phyloP scores from a whole-genome alignment of 2,113 vertebrate genomes.

The Indicator indicator region DNA sequence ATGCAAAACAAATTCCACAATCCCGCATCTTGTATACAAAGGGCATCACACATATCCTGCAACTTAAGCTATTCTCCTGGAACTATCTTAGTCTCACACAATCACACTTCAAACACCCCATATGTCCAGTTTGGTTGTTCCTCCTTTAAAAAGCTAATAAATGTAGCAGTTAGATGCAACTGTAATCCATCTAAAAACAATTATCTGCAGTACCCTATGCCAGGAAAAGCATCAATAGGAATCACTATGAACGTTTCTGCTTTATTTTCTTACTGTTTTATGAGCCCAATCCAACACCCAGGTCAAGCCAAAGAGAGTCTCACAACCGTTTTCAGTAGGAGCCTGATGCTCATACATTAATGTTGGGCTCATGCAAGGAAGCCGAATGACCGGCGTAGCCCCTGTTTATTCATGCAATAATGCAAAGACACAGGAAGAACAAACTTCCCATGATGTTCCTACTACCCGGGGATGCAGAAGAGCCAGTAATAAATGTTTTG shows the following conservation, averaged over 20 bases:
- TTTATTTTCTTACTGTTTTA: slow-evolving; percentile 35
- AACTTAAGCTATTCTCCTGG: slow-evolving; percentile 62
- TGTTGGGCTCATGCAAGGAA: background rate
- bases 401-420: background rate
- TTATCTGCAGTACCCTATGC: slow-evolving; percentile 31
- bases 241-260: slow-evolving; percentile 13
- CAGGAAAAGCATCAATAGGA: slow-evolving; percentile 40
- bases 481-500: background rate
- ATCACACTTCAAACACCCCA: slow-evolving; percentile 73
- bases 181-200: slow-evolving; percentile 54
- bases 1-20: slow-evolving; percentile 56
- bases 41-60: slow-evolving; percentile 61
- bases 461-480: background rate
- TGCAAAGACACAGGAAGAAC: slow-evolving; percentile 8
- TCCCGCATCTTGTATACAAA: slow-evolving; percentile 56
- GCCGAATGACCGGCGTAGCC: background rate
- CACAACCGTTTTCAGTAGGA: background rate
- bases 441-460: background rate
- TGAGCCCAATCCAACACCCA: slow-evolving; percentile 9
- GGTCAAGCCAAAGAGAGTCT: background rate
- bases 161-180: slow-evolving; percentile 54
- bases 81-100: slow-evolving; percentile 73
- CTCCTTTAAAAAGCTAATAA: slow-evolving; percentile 67
- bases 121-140: slow-evolving; percentile 73
- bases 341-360: background rate